A percentile compares a stretch with the other conserved stretches of the same genome.
Conservation (phyloP, 2,888 invertebrate species). For the Agrilus mali region DNA sequence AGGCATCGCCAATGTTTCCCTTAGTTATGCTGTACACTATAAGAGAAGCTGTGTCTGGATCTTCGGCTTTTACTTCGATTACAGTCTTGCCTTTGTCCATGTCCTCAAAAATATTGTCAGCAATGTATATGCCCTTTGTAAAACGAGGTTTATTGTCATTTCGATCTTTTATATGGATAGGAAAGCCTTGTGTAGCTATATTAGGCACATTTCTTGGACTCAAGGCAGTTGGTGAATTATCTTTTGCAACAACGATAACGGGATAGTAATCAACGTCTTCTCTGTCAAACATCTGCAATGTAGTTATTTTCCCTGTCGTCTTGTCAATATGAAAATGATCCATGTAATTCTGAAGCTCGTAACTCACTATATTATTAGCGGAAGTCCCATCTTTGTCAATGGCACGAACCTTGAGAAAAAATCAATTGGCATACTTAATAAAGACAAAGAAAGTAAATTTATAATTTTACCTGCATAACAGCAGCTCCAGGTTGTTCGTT, state of each 20-base stretch:
- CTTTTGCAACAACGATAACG: conserved; percentile 80
- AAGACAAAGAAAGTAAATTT: conserved; percentile 1
- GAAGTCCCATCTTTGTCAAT: conserved; percentile 77
- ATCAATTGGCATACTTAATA: not conserved
- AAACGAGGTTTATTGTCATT: conserved; percentile 93
- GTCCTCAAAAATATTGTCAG: conserved; percentile 67
- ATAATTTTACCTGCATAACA: conserved; percentile 60
- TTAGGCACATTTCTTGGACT: conserved; percentile 55
- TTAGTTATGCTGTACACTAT: conserved; percentile 78
- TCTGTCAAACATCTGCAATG: conserved; percentile 70
- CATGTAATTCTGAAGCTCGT: conserved; percentile 54
- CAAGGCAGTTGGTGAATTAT: conserved; percentile 76
- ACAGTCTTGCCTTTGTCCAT: conserved; percentile 73
- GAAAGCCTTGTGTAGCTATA: conserved; percentile 65
- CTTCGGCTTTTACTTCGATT: conserved; percentile 77
- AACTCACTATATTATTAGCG: conserved; percentile 71
- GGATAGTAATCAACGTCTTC: conserved; percentile 76
- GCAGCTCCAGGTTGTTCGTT: conserved; percentile 72
- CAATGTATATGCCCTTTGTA: conserved; percentile 58
- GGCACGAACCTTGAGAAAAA: conserved; percentile 40
- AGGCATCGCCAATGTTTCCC: conserved; percentile 78
- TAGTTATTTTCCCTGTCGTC: conserved; percentile 80
- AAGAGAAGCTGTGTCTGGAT: conserved; percentile 78
- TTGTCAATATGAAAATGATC: conserved; percentile 75
- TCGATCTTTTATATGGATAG: conserved; percentile 87